phyloP scores from a whole-genome alignment of 2,888 invertebrate species.

The Gerosis bhagava region DNA sequence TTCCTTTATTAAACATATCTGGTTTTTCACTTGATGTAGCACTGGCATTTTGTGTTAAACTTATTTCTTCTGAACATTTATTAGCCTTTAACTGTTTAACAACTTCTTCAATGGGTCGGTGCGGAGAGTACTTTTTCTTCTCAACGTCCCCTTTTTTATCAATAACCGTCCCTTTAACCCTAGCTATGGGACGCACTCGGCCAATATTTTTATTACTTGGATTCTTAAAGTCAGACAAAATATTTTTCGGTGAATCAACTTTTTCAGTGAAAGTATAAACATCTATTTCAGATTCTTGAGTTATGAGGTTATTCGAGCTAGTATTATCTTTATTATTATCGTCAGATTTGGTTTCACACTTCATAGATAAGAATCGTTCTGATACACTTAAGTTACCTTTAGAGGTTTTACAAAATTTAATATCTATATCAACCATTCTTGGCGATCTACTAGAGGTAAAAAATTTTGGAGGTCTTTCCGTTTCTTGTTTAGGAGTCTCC shows the following conservation, averaged over 20 bases:
- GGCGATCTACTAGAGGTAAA: slow-evolving; percentile 71
- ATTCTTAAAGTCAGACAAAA: slow-evolving; percentile 68
- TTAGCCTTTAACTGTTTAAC: slow-evolving; percentile 72
- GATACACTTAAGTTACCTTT: slow-evolving; percentile 73
- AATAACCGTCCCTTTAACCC: slow-evolving; percentile 75
- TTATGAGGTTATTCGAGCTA: slow-evolving; percentile 55
- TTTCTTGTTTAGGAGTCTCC: slow-evolving; percentile 62
- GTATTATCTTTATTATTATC: slow-evolving; percentile 60
- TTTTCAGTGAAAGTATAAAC: slow-evolving; percentile 77
- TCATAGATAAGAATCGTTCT: slow-evolving; percentile 69
- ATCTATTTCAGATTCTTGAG: slow-evolving; percentile 71
- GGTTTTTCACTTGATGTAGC: slow-evolving; percentile 41
- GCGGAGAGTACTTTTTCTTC: slow-evolving; percentile 73
- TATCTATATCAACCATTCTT: slow-evolving; percentile 71
- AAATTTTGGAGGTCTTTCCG: slow-evolving; percentile 72
- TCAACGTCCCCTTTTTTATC: slow-evolving; percentile 71
- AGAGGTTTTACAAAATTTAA: slow-evolving; percentile 71
- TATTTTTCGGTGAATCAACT: slow-evolving; percentile 75
- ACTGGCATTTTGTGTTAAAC: slow-evolving; percentile 40
- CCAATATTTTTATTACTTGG: slow-evolving; percentile 67
- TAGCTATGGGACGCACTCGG: slow-evolving; percentile 72
- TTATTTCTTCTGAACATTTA: slow-evolving; percentile 64
- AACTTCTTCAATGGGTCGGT: slow-evolving; percentile 74
- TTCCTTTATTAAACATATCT: slow-evolving; percentile 39
- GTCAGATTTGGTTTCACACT: slow-evolving; percentile 61